Evolutionary conservation across 2,888 invertebrate species (phyloP).

Genomic region (Cantharis lateralis): DNA sequence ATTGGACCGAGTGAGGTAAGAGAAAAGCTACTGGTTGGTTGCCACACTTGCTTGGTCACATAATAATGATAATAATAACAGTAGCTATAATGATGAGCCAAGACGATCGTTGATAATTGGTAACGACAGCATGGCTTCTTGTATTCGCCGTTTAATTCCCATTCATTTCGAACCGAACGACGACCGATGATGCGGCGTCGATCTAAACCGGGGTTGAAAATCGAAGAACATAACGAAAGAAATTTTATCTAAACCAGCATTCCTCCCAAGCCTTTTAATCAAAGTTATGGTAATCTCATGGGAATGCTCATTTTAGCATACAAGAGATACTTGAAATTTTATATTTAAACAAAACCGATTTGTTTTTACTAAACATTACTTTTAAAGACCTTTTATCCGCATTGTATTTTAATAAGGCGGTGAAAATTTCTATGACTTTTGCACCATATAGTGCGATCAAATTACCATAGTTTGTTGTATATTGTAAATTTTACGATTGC

Average conservation of each 20-base stretch:
- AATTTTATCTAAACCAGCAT: not conserved
- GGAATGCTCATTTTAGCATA: slow-evolving; percentile 20
- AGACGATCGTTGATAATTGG: slow-evolving; percentile 48
- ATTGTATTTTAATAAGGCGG: slow-evolving; percentile 34
- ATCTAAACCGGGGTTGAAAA: not conserved
- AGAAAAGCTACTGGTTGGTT: slow-evolving; percentile 51
- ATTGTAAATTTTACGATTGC: slow-evolving; percentile 24
- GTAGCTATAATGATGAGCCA: slow-evolving; percentile 52
- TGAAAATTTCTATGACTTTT: slow-evolving; percentile 22
- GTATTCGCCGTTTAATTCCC: slow-evolving; percentile 23
- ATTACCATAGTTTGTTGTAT: slow-evolving; percentile 23
- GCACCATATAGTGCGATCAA: slow-evolving; percentile 10
- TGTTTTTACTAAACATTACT: slow-evolving; percentile 25
- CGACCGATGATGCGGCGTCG: not conserved
- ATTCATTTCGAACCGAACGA: not conserved
- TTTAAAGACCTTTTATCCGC: slow-evolving; percentile 24
- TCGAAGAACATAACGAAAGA: not conserved
- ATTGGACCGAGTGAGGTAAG: slow-evolving; percentile 42
- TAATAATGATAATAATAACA: slow-evolving; percentile 55
- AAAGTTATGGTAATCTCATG: not conserved
- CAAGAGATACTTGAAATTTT: slow-evolving; percentile 29
- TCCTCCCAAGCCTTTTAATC: not conserved
- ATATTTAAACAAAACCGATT: slow-evolving; percentile 18
- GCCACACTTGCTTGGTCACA: slow-evolving; percentile 48
- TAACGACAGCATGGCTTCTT: slow-evolving; percentile 50